phyloP scores from a whole-genome alignment of 64 coral and sea anemone species.

The Porites lutea region DNA sequence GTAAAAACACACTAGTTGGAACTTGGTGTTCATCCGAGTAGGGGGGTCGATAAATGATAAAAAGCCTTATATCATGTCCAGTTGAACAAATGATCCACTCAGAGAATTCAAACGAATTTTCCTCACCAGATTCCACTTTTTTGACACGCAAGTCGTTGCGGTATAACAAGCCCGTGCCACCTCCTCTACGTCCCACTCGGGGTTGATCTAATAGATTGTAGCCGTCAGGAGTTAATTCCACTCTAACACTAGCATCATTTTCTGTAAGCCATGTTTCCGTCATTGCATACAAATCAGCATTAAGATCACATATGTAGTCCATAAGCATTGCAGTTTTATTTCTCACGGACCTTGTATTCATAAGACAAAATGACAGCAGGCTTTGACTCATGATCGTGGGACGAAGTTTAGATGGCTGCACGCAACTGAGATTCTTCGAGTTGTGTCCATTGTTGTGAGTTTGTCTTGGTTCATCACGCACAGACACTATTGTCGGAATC shows the following conservation, averaged over 20 bases:
- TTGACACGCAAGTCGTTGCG: constrained; percentile 16
- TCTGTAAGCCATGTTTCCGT: constrained; percentile 43
- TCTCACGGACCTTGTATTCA: no score
- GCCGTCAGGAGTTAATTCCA: constrained; percentile 11
- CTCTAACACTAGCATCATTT: constrained; percentile 40
- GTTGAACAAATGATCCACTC: no score
- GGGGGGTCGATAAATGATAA: no score
- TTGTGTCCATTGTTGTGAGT: constrained; percentile 39
- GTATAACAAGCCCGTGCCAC: constrained; percentile 25
- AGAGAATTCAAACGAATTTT: no score
- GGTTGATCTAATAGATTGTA: constrained; percentile 15
- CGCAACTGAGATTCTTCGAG: constrained; percentile 20
- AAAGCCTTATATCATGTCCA: no score
- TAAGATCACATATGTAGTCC: constrained; percentile 33
- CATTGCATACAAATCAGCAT: constrained; percentile 44
- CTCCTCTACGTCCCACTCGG: constrained; percentile 17
- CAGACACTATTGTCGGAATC: constrained; percentile 22
- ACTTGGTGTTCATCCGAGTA: no score
- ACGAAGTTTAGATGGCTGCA: constrained; percentile 35
- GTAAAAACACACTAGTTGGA: no score
- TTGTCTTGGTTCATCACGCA: constrained; percentile 19
- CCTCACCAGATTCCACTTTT: constrained; percentile 19
- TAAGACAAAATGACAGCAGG: constrained; percentile 28
- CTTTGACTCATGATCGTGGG: constrained; percentile 15
- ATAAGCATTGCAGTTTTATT: constrained; percentile 42